Conservation (phyloP, 2,888 invertebrate species). For the Dromius quadrimaculatus region DNA sequence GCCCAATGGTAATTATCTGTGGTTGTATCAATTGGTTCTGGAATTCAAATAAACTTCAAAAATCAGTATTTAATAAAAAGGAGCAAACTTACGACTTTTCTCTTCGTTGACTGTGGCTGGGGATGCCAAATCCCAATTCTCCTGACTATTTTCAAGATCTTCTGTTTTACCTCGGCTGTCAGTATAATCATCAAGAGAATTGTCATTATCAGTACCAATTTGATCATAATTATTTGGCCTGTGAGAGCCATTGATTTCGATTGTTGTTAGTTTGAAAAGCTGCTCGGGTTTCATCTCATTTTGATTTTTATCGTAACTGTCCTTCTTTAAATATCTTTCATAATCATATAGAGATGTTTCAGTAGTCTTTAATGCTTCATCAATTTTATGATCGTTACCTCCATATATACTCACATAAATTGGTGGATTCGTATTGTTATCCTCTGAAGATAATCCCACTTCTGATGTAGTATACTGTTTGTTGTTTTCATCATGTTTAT, state of each 20-base stretch:
- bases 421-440: too few species aligned
- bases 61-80: neutral
- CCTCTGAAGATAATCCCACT: neutral
- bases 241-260: neutral
- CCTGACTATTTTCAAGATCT: neutral
- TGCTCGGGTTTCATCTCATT: slow-evolving; percentile 3
- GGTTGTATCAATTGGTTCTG: neutral
- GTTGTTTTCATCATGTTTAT: neutral
- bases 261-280: neutral
- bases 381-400: neutral
- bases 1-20: too few species aligned
- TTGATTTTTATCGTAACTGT: slow-evolving; percentile 2
- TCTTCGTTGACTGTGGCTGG: too few species aligned
- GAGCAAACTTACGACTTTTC: too few species aligned
- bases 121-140: too few species aligned
- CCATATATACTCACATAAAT: neutral
- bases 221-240: neutral
- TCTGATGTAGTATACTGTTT: neutral
- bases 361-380: neutral
- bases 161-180: slow-evolving; percentile 4
- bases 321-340: neutral
- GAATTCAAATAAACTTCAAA: neutral
- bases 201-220: neutral
- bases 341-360: neutral
- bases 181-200: slow-evolving; percentile 5